phyloP scores from a whole-genome alignment of 2,888 invertebrate species.

The Macrostomum cliftonense region DNA sequence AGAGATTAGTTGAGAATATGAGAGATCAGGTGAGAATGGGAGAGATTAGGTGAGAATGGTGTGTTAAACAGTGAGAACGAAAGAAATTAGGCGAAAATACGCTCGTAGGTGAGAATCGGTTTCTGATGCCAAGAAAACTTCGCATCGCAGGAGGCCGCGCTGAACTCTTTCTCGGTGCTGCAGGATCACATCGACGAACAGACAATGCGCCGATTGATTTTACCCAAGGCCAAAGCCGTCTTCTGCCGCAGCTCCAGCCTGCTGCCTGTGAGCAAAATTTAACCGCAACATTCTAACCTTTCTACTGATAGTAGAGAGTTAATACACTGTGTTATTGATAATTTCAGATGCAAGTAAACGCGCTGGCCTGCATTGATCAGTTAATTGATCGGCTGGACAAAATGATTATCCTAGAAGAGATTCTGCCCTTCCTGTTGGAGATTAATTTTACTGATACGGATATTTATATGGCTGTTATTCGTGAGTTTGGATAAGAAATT shows the following conservation, averaged over 20 bases:
- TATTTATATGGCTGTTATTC: constrained; percentile 67
- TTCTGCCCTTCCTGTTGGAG: constrained; percentile 66
- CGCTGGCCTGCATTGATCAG: constrained; percentile 46
- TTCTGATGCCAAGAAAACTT: no score
- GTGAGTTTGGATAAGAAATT: no score
- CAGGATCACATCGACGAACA: constrained; percentile 64
- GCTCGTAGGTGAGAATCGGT: no score
- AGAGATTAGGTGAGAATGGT: no score
- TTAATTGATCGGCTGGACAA: constrained; percentile 65
- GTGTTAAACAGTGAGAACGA: no score
- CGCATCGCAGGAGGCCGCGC: constrained; percentile 62
- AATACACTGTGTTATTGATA: no score
- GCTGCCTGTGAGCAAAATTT: not conserved
- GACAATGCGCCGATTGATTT: constrained; percentile 56
- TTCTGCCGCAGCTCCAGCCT: constrained; percentile 43
- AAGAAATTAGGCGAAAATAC: no score
- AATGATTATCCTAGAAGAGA: constrained; percentile 67
- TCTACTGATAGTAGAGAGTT: no score
- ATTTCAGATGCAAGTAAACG: constrained; percentile 35
- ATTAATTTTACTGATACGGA: constrained; percentile 70
- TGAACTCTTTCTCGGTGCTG: constrained; percentile 66
- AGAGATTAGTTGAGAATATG: no score
- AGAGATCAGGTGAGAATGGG: no score
- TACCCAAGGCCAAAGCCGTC: constrained; percentile 56
- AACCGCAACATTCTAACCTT: no score